Percentiles rank a stretch among this genome's conserved stretches.
Evolutionary conservation across 2,888 invertebrate species (phyloP).

Genomic region (Lasius fuliginosus): DNA sequence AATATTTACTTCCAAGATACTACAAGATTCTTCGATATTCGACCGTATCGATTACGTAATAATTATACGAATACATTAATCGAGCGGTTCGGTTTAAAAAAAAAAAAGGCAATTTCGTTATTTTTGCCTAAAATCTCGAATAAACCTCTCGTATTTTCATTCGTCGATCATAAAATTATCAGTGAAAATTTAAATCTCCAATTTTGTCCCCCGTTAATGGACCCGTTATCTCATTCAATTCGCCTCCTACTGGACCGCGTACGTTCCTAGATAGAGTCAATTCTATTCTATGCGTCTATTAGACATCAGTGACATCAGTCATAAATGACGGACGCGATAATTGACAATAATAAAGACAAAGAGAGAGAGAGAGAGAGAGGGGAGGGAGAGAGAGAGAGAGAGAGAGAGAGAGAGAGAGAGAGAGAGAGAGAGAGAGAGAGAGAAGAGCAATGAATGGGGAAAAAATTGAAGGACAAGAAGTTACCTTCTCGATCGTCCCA

Average conservation of each 20-base stretch:
- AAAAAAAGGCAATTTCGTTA: neutral
- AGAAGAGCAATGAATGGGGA: neutral
- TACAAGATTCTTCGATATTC: neutral
- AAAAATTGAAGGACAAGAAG: neutral
- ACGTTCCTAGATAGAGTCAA: neutral
- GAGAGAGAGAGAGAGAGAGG: too few relatives aligned
- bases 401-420: too few relatives aligned
- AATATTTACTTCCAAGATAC: neutral
- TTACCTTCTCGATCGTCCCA: constrained; percentile 91
- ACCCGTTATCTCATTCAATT: neutral
- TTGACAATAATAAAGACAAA: neutral
- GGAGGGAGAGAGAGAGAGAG: neutral
- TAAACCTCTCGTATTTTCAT: neutral
- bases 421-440: neutral
- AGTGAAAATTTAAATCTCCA: neutral
- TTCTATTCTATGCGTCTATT: neutral
- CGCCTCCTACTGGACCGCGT: neutral
- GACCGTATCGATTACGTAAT: neutral
- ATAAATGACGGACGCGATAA: neutral
- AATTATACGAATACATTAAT: neutral
- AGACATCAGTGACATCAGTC: neutral
- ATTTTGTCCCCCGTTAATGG: neutral
- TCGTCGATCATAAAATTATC: neutral
- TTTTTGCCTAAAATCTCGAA: neutral
- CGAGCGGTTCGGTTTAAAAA: neutral